Evolutionary conservation across 2,888 invertebrate genomes (phyloP).

Genomic region (Baccha elongata): DNA sequence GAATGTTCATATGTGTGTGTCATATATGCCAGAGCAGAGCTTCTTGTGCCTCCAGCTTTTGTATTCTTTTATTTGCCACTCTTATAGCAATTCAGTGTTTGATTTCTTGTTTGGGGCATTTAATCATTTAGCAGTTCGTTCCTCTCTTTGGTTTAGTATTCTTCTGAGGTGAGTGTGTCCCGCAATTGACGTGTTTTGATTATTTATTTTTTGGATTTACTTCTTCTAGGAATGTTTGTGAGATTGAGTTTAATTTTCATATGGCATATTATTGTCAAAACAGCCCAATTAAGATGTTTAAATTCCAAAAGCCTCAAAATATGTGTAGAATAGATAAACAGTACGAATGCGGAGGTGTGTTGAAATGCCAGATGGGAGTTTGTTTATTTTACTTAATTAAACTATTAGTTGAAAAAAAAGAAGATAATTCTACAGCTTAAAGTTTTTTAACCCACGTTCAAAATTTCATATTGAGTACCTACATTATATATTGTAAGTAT

Average conservation of each 20-base stretch:
- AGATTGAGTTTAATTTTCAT: conserved; percentile 9
- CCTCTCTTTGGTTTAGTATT: conserved; percentile 63
- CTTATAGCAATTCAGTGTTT: neutral
- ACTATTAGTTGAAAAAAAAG: no score
- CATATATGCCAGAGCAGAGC: conserved; percentile 7
- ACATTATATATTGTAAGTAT: no score
- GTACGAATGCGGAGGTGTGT: neutral
- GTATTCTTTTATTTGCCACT: conserved; percentile 25
- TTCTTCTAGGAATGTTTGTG: conserved; percentile 52
- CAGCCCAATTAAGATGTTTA: conserved; percentile 5
- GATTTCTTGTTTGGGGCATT: conserved; percentile 44
- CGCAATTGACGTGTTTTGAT: conserved; percentile 72
- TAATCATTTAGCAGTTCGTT: conserved; percentile 56
- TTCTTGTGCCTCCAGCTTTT: conserved; percentile 25
- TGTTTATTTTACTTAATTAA: no score
- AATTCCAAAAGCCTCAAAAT: neutral
- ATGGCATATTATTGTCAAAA: conserved; percentile 4
- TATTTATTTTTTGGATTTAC: conserved; percentile 54
- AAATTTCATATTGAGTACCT: no score
- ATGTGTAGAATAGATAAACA: neutral
- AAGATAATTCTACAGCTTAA: no score
- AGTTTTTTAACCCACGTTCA: no score
- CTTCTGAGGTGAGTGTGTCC: conserved; percentile 52
- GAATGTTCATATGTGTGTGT: conserved; percentile 33
- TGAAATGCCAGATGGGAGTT: neutral